phyloP scores from a whole-genome alignment of 1,140 invertebrate genomes.

The Ganaspis sp. region DNA sequence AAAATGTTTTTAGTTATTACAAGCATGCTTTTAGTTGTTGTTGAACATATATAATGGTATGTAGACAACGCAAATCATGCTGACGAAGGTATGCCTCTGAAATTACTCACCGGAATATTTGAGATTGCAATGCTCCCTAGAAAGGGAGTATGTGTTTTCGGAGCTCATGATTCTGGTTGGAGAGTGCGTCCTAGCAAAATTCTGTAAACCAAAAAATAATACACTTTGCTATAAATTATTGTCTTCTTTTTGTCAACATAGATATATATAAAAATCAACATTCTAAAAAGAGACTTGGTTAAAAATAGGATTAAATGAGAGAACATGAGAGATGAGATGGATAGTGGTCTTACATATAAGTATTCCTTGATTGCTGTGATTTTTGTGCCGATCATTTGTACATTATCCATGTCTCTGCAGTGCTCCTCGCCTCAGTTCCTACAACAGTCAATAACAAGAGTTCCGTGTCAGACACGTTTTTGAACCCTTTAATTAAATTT shows the following conservation, averaged over 20 bases:
- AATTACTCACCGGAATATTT: slow-evolving; percentile 72
- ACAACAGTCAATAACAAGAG: slow-evolving; percentile 74
- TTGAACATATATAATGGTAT: too few relatives aligned
- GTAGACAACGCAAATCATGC: too few relatives aligned
- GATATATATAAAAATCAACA: slow-evolving; percentile 11
- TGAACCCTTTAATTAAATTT: slow-evolving; percentile 45
- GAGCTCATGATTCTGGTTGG: slow-evolving; percentile 75
- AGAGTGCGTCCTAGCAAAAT: slow-evolving; percentile 74
- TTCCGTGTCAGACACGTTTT: slow-evolving; percentile 66
- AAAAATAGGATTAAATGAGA: slow-evolving; percentile 37
- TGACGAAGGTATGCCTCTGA: background rate
- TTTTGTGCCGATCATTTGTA: slow-evolving; percentile 77
- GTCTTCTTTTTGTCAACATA: too few relatives aligned
- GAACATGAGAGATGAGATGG: slow-evolving; percentile 48
- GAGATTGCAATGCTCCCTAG: slow-evolving; percentile 73
- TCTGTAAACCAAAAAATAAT: slow-evolving; percentile 65
- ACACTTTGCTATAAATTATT: slow-evolving; percentile 27
- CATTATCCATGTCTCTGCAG: slow-evolving; percentile 76
- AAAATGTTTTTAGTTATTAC: too few relatives aligned
- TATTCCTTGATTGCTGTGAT: slow-evolving; percentile 76
- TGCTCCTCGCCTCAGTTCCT: slow-evolving; percentile 73
- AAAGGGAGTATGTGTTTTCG: slow-evolving; percentile 74
- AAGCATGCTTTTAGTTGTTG: too few relatives aligned
- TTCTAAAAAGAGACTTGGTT: slow-evolving; percentile 32
- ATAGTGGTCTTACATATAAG: slow-evolving; percentile 75